Evolutionary conservation across 2,113 vertebrate genomes (phyloP), one percentile per base, ranked within the genome.

Genomic region (Rhinogobius similis): DNA sequence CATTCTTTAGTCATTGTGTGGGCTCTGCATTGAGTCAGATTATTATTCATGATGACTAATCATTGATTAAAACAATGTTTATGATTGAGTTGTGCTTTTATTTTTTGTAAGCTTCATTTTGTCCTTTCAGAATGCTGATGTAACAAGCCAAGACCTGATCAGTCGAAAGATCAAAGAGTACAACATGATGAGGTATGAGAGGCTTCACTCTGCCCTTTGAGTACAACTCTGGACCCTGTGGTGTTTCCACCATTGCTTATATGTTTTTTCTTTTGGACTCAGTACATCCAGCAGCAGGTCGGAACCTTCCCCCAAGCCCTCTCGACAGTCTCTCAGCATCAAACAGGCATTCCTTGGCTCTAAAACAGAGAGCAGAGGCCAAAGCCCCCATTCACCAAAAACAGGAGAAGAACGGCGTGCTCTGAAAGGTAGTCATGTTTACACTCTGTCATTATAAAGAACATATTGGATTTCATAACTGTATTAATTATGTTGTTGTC

Each of bases 111-210:
- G 18, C 29, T 21, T 21, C n/a, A 12, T 68, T 16, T 71, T 82
- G 5, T 20, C 79, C 70, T 90, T 92, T 1, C 77, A 99, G 98
- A 94, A 98, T 61, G 94, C 94, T 70, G 93, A 94, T 78, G 94
- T 98, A 61, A 97, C 96, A n/a, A 99, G 96, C 81, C 94, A 95
- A 76, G 97, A 99, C 83, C 88, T 99, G 65, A 99, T 99, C 87
- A 98, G 96, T 88, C 92, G 94, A 75, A 98, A 95, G 83, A 98
- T 99, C 84, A 98, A 95, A 91, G 97, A 99, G 82, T 99, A 98
- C 91, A 98, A 92, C 88, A 93, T 98, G 89, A 96, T 98, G 95
- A 98, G 95, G 97, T 99, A 89, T 81, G 91, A 75, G 29, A 63
- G 26, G 38, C 62, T 64, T 43, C 13, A 36, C 64, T 44, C 44